phyloP scores from a whole-genome alignment of 2,888 invertebrate species.

The Cephonodes hylas region DNA sequence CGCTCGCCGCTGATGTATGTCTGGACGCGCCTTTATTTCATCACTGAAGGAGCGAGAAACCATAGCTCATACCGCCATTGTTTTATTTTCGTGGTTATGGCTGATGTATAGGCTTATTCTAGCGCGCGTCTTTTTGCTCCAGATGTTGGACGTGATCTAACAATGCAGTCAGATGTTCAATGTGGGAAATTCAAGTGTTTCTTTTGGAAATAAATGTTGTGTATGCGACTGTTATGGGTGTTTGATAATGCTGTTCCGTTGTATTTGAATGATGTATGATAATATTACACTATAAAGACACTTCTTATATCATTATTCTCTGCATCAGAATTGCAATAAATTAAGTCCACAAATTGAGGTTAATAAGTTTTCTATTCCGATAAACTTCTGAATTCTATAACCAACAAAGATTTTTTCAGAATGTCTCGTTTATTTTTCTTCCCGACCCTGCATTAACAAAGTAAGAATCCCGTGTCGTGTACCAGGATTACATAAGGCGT shows the following conservation, averaged over 20 bases:
- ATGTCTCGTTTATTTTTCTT: neutral
- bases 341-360: too few relatives aligned
- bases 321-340: too few relatives aligned
- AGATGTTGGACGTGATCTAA: neutral
- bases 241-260: too few relatives aligned
- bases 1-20: slow-evolving; percentile 50
- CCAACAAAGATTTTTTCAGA: neutral
- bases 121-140: neutral
- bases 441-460: neutral
- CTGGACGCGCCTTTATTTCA: slow-evolving; percentile 52
- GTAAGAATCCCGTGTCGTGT: slow-evolving; percentile 15
- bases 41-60: slow-evolving; percentile 17
- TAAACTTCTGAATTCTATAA: neutral
- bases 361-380: too few relatives aligned
- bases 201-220: neutral
- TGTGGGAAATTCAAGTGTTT: too few relatives aligned
- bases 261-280: too few relatives aligned
- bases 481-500: slow-evolving; percentile 52
- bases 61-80: slow-evolving; percentile 1
- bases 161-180: neutral
- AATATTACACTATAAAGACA: too few relatives aligned
- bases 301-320: too few relatives aligned
- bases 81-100: slow-evolving; percentile 6
- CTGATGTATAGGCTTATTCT: slow-evolving; percentile 1
- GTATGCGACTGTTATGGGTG: too few relatives aligned